These are phyloP conservation scores for Plebejus argus DNA, from an alignment of 2,888 invertebrate species.

Conservation along the genomic window DNA sequence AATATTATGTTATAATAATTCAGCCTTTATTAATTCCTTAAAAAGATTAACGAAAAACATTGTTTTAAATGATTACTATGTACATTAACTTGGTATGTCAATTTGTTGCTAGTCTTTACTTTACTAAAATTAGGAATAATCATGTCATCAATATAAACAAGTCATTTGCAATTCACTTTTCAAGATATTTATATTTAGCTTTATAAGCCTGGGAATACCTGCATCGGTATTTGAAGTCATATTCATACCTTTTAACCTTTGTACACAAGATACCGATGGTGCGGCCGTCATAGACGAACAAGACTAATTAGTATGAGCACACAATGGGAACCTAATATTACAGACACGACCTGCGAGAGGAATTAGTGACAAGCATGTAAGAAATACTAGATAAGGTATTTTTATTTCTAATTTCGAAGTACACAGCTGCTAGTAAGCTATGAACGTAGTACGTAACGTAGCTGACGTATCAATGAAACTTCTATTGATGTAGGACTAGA, in stretches of 20 bases:
- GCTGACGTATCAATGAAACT: too few relatives aligned
- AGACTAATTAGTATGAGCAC: constrained; percentile 58
- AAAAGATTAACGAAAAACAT: too few relatives aligned
- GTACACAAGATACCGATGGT: constrained; percentile 48
- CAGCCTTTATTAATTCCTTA: too few relatives aligned
- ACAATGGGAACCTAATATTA: constrained; percentile 64
- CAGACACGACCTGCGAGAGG: constrained; percentile 52
- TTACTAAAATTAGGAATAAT: not conserved
- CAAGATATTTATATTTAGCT: not conserved
- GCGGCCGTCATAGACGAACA: constrained; percentile 46
- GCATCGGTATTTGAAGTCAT: not conserved
- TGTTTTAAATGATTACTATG: too few relatives aligned
- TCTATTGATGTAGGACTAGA: too few relatives aligned
- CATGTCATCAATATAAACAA: too few relatives aligned
- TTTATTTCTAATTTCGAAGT: constrained; percentile 3
- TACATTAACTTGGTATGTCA: too few relatives aligned
- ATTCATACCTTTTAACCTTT: constrained; percentile 43
- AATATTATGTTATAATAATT: too few relatives aligned
- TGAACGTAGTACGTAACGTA: too few relatives aligned
- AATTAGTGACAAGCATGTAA: constrained; percentile 45
- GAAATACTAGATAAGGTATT: constrained; percentile 37
- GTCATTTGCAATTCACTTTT: too few relatives aligned
- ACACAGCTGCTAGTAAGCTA: too few relatives aligned
- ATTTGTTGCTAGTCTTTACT: not conserved
- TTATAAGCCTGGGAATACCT: not conserved